Percentiles rank a stretch among this genome's conserved stretches.
Evolutionary conservation across 1,140 invertebrate species (phyloP).

Genomic region (Dreissena polymorpha): DNA sequence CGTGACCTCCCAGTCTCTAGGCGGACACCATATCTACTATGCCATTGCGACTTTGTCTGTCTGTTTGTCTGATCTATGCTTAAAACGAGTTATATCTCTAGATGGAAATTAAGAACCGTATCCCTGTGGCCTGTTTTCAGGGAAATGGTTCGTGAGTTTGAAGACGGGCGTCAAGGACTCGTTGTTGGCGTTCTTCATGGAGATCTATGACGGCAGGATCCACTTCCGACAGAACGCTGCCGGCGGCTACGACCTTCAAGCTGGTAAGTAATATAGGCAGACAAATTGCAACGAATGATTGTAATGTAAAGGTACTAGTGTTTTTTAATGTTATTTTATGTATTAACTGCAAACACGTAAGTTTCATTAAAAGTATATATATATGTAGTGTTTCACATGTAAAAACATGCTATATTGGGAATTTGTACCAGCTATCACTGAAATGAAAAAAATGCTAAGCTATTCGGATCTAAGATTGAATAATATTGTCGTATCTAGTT

Average conservation of each 20-base stretch:
- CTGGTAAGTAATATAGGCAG: constrained; percentile 11
- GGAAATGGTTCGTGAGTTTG: constrained; percentile 31
- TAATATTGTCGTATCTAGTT: no score
- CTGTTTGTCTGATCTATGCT: no score
- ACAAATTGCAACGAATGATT: not conserved
- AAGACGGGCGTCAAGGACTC: constrained; percentile 34
- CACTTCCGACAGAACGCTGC: constrained; percentile 21
- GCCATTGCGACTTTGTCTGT: no score
- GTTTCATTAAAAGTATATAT: not conserved
- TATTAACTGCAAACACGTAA: not conserved
- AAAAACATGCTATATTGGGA: no score
- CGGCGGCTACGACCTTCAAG: constrained; percentile 32
- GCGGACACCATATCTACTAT: no score
- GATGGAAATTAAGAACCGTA: not conserved
- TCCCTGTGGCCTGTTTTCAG: constrained; percentile 9
- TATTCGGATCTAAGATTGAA: not conserved
- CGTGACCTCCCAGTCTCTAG: no score
- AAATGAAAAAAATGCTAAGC: not conserved
- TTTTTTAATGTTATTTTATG: not conserved
- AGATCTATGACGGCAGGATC: constrained; percentile 42
- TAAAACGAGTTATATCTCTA: no score
- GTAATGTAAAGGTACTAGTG: not conserved
- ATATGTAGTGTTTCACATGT: not conserved
- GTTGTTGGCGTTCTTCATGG: constrained; percentile 35
- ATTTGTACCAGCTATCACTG: not conserved